Conservation (phyloP, 2,888 invertebrate genomes). For the Limulus polyphemus region DNA sequence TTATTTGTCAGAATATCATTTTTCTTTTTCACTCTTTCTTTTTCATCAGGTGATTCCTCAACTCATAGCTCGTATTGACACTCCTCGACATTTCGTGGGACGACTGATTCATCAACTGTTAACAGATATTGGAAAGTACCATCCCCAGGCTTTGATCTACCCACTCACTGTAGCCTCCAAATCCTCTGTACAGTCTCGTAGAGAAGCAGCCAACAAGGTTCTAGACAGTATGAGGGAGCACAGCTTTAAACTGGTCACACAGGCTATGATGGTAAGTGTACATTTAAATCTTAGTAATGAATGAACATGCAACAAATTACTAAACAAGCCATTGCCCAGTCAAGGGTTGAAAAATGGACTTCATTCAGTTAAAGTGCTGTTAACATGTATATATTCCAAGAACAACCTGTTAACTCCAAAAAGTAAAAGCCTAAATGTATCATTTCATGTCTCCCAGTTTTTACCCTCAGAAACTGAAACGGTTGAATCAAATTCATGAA, state of each 20-base stretch:
- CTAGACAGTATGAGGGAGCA: slow-evolving; percentile 91
- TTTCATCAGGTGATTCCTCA: slow-evolving; percentile 74
- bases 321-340: too few species aligned
- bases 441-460: too few species aligned
- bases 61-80: slow-evolving; percentile 93
- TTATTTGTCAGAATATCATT: not conserved
- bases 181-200: slow-evolving; percentile 68
- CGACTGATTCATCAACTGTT: slow-evolving; percentile 82
- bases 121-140: slow-evolving; percentile 92
- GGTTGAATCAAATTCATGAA: too few species aligned
- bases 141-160: slow-evolving; percentile 95
- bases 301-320: too few species aligned
- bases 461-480: too few species aligned
- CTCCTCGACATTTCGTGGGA: slow-evolving; percentile 72
- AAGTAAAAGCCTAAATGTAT: too few species aligned
- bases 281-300: slow-evolving; percentile 1
- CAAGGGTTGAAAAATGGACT: too few species aligned
- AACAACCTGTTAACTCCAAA: too few species aligned
- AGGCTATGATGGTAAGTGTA: slow-evolving; percentile 78
- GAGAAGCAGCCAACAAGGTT: slow-evolving; percentile 86
- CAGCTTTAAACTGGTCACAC: slow-evolving; percentile 77
- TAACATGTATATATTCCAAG: too few species aligned
- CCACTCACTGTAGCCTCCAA: slow-evolving; percentile 95
- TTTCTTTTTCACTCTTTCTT: slow-evolving; percentile 7
- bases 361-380: too few species aligned